phyloP scores from a whole-genome alignment of 2,797 vertebrate species.

The Falco naumanni region DNA sequence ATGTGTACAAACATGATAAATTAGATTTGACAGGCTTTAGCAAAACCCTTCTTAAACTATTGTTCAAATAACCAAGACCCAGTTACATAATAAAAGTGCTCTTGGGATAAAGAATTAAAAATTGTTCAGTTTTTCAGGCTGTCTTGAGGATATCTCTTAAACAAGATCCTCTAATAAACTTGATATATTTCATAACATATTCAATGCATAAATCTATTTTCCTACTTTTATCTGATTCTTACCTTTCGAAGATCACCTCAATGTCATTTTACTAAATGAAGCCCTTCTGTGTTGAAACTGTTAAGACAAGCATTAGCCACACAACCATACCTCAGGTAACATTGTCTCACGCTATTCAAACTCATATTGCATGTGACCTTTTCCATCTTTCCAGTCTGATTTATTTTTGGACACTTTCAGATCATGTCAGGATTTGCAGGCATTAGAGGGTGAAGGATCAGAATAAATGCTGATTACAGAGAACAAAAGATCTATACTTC shows the following conservation, averaged over 20 bases:
- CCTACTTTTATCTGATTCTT: background rate
- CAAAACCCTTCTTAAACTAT: background rate
- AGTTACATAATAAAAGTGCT: background rate
- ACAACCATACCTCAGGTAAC: background rate
- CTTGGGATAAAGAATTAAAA: background rate
- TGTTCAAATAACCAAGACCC: background rate
- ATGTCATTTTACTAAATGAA: background rate
- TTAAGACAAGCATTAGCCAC: background rate
- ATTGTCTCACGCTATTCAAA: background rate
- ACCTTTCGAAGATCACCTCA: background rate
- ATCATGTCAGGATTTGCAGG: constrained; percentile 27
- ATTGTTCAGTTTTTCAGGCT: background rate
- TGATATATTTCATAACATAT: background rate
- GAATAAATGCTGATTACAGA: constrained; percentile 40
- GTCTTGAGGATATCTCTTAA: background rate
- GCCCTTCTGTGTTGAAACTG: background rate
- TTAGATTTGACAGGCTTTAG: background rate
- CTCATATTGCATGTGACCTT: constrained; percentile 21
- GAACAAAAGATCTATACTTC: background rate
- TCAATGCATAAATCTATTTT: background rate
- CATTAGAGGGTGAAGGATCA: constrained; percentile 17
- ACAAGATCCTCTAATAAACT: background rate
- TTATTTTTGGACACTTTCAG: constrained; percentile 32
- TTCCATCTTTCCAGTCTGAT: background rate
- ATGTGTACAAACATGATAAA: background rate